phyloP scores from a whole-genome alignment of 2,113 vertebrate genomes.

The Laticauda colubrina region DNA sequence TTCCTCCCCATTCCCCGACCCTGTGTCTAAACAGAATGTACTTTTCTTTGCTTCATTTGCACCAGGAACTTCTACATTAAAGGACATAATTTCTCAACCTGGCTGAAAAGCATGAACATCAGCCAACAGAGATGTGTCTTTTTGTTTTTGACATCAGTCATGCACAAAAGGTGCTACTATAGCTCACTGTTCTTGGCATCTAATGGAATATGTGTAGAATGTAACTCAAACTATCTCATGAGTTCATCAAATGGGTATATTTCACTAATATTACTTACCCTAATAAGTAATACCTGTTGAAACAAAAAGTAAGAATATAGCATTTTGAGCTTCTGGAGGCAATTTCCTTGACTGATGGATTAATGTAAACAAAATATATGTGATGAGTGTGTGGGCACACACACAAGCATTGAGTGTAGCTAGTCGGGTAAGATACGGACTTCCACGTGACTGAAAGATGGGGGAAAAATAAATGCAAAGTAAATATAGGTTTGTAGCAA shows the following conservation, averaged over 20 bases:
- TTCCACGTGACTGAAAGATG: accelerated
- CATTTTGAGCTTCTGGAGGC: neutral
- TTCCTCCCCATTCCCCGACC: neutral
- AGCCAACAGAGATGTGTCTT: neutral
- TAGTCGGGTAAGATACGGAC: neutral
- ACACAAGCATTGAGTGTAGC: neutral
- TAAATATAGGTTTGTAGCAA: neutral
- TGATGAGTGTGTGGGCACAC: neutral
- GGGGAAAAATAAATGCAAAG: neutral
- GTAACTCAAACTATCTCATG: neutral
- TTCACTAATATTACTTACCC: neutral
- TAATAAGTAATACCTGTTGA: neutral
- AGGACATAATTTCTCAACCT: neutral
- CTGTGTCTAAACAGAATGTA: neutral
- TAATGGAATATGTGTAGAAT: neutral
- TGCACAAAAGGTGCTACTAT: neutral
- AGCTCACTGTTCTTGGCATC: neutral
- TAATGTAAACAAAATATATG: neutral
- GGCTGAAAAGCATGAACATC: constrained; percentile 1
- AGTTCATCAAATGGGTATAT: neutral
- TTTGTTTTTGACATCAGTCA: neutral
- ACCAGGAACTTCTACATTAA: constrained; percentile 4
- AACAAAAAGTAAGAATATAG: constrained; percentile 10
- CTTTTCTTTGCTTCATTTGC: constrained; percentile 22
- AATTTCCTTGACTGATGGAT: accelerated